Evolutionary conservation across 2,113 vertebrate genomes (phyloP).

Genomic region (Suricata suricatta): DNA sequence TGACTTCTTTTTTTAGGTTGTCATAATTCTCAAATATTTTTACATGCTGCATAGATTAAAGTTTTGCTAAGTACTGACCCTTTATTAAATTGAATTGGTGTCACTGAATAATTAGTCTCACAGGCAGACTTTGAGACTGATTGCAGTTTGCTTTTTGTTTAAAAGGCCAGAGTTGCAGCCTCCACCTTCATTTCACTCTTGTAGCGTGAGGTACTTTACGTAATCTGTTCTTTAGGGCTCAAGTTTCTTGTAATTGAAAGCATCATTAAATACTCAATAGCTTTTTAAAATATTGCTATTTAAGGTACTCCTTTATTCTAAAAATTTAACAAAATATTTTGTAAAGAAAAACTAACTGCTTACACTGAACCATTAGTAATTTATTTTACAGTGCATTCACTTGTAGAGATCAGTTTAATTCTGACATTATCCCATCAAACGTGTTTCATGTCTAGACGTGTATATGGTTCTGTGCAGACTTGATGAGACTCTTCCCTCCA

Average conservation of each 20-base stretch:
- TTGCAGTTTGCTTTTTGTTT: not conserved
- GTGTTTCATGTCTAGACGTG: not conserved
- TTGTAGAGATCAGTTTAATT: not conserved
- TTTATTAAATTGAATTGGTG: not conserved
- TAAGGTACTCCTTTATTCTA: not conserved
- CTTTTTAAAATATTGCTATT: not conserved
- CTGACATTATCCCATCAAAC: not conserved
- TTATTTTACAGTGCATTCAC: conserved; percentile 26
- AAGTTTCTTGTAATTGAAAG: not conserved
- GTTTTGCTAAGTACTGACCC: not conserved
- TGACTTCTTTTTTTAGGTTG: not conserved
- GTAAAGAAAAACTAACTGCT: not conserved
- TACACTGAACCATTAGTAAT: not conserved
- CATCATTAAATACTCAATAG: not conserved
- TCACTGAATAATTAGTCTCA: not conserved
- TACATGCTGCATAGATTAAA: not conserved
- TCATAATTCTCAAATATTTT: conserved; percentile 1
- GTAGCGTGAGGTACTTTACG: not conserved
- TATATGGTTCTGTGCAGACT: not conserved
- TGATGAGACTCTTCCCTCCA: not conserved
- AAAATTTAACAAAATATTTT: not conserved
- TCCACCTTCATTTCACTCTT: not conserved
- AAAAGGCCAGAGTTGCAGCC: not conserved
- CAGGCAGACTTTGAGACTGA: not conserved
- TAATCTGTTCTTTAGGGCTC: not conserved